Base-by-base conservation (phyloP, 2,113 vertebrate species). In the Phaethon lepturus region DNA sequence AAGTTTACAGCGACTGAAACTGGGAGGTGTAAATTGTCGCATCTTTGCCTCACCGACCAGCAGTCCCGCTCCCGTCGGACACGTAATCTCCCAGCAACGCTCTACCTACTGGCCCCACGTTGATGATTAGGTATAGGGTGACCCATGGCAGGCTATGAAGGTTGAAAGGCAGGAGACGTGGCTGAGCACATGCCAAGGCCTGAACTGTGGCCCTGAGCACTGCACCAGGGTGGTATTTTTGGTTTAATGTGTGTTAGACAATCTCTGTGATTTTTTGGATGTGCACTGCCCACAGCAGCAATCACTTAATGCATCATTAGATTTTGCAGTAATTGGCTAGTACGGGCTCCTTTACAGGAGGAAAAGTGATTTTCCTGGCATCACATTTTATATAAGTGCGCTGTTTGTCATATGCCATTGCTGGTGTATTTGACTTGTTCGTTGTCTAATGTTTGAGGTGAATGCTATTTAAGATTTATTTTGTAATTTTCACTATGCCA, bases 401-500 rank as follows among this genome's bases (percentile, higher is more conserved):
- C 62, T 90, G 92, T 97, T 97, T 97, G 88, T 97, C 91, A 96
- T 71, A 86, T 93, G 78, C 73, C 38, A 20, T 81, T 95, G 76
- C 90, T 90, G 95, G 59, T 82, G 64, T 53, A 50, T 96, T 96
- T 97, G 92, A 94, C 83, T 98, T 95, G 74, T 95, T 98, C 97
- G 88, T 96, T 95, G 55, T 97, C 86, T 95, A 88, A 97, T 87
- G 35, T 93, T 97, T 95, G 75, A 90, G 73, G 63, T 87, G 88
- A 97, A 94, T 90, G 67, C 45, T 84, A 93, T 88, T 85, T 96
- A 95, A 96, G 97, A 98, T 98, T 98, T 97, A 98, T 97, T 95
- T 95, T 95, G 94, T 92, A 97, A 97, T 98, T 98, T 97, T 95
- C 88, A 80, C 86, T 72, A 67, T 82, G 92, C 78, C 97, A 93